Conservation (phyloP, 2,113 vertebrate species). For the Anoplopoma fimbria region DNA sequence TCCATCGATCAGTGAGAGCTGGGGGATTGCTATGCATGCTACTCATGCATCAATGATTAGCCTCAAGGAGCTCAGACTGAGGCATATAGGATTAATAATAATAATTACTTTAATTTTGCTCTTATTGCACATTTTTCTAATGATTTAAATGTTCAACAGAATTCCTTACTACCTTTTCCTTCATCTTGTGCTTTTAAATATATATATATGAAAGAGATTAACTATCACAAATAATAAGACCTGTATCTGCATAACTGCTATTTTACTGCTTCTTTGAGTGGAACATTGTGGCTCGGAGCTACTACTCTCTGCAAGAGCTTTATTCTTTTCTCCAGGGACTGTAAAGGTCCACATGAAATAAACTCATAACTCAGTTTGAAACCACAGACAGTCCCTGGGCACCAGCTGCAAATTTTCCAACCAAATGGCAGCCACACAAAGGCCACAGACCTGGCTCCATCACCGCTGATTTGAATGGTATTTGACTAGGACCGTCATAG, state of each 20-base stretch:
- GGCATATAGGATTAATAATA: constrained; percentile 15
- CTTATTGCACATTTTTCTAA: neutral
- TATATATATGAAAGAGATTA: constrained; percentile 3
- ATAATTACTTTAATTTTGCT: constrained; percentile 20
- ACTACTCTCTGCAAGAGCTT: constrained; percentile 1
- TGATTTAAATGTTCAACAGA: neutral
- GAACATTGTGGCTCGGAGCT: neutral
- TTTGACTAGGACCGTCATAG: constrained; percentile 53
- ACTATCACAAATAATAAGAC: constrained; percentile 11
- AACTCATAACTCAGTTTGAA: constrained; percentile 37
- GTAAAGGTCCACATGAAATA: constrained; percentile 19
- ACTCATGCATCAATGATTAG: constrained; percentile 35
- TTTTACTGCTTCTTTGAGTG: neutral
- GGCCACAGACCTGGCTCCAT: constrained; percentile 36
- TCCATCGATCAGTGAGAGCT: constrained; percentile 32
- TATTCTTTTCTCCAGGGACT: constrained; percentile 10
- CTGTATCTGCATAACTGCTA: constrained; percentile 7
- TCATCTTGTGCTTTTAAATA: neutral
- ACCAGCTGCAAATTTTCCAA: constrained; percentile 35
- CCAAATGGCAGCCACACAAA: constrained; percentile 49
- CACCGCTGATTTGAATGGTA: constrained; percentile 60
- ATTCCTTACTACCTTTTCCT: no score
- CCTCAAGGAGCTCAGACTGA: constrained; percentile 17
- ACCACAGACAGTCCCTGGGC: constrained; percentile 6
- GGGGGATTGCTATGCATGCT: constrained; percentile 16